A percentile compares a stretch with the other conserved stretches of the same genome.
Evolutionary conservation across 2,888 invertebrate genomes (phyloP).

Genomic region (Molanna angustata): DNA sequence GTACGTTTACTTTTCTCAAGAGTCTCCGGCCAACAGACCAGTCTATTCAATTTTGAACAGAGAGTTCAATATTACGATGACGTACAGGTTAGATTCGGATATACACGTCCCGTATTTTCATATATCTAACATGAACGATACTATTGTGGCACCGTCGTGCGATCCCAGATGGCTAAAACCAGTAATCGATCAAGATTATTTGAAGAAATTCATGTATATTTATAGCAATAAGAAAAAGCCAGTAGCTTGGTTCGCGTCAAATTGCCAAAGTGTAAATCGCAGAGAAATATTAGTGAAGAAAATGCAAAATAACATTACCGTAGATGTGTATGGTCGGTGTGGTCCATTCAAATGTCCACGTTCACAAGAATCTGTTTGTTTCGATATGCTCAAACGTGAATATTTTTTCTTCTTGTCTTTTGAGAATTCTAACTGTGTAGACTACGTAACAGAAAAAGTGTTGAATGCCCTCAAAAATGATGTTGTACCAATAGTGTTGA

Average conservation of each 20-base stretch:
- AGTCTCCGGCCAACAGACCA: conserved; percentile 42
- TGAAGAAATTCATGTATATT: not conserved
- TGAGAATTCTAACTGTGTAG: conserved; percentile 66
- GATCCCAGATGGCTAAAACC: conserved; percentile 36
- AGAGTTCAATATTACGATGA: conserved; percentile 59
- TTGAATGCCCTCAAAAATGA: conserved; percentile 47
- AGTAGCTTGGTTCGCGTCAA: conserved; percentile 58
- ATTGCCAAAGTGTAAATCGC: conserved; percentile 47
- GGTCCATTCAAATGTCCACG: conserved; percentile 44
- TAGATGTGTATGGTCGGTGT: conserved; percentile 63
- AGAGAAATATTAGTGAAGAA: conserved; percentile 47
- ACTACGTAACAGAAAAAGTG: conserved; percentile 69
- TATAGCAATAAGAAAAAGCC: conserved; percentile 44
- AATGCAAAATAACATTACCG: conserved; percentile 54
- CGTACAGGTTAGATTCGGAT: conserved; percentile 54
- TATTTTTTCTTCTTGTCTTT: conserved; percentile 68
- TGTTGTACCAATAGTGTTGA: conserved; percentile 38
- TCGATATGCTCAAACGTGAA: conserved; percentile 45
- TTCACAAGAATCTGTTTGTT: conserved; percentile 38
- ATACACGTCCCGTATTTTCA: conserved; percentile 45
- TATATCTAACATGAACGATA: conserved; percentile 39
- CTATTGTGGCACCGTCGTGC: conserved; percentile 36
- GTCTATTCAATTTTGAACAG: conserved; percentile 36
- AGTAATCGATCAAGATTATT: not conserved
- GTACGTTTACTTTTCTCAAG: conserved; percentile 52